A percentile compares a stretch with the other conserved stretches of the same genome.
Conservation (phyloP, 2,888 invertebrate genomes). For the Shargacucullia verbasci region DNA sequence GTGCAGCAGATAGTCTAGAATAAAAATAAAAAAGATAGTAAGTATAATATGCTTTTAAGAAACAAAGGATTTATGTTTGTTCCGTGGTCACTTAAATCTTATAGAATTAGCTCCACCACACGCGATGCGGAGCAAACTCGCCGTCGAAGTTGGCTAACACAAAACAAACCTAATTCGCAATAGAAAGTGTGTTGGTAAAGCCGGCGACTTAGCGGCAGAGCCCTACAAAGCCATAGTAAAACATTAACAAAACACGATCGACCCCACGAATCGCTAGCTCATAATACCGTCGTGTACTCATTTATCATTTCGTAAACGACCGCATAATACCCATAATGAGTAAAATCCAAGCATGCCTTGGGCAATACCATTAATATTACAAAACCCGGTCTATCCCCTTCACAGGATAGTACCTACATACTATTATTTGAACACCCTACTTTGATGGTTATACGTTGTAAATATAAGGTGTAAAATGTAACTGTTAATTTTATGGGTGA, state of each 20-base stretch:
- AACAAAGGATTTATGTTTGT: slow-evolving; percentile 18
- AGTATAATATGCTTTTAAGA: too few relatives aligned
- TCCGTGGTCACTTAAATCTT: slow-evolving; percentile 24
- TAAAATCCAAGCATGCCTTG: slow-evolving; percentile 87
- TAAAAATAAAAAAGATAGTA: too few relatives aligned
- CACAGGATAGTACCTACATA: slow-evolving; percentile 57
- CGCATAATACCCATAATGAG: slow-evolving; percentile 87
- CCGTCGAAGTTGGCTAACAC: slow-evolving; percentile 41
- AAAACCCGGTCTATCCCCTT: slow-evolving; percentile 74
- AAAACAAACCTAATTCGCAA: slow-evolving; percentile 57
- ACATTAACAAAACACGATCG: slow-evolving; percentile 77
- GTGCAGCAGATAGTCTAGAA: too few relatives aligned
- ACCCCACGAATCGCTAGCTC: slow-evolving; percentile 69
- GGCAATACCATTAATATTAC: slow-evolving; percentile 85
- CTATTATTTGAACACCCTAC: slow-evolving; percentile 51
- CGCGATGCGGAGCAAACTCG: slow-evolving; percentile 26
- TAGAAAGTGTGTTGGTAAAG: slow-evolving; percentile 53
- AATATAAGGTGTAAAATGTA: not conserved
- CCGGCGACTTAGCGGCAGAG: slow-evolving; percentile 59
- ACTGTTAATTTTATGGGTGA: too few relatives aligned
- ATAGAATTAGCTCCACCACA: slow-evolving; percentile 34
- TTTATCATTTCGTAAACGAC: slow-evolving; percentile 86
- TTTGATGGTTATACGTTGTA: slow-evolving; percentile 22
- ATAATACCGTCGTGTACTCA: slow-evolving; percentile 77
- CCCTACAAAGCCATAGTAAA: slow-evolving; percentile 72